These are phyloP conservation scores for Dermochelys coriacea DNA, from an alignment of 2,797 vertebrate species.

Conservation along the genomic window DNA sequence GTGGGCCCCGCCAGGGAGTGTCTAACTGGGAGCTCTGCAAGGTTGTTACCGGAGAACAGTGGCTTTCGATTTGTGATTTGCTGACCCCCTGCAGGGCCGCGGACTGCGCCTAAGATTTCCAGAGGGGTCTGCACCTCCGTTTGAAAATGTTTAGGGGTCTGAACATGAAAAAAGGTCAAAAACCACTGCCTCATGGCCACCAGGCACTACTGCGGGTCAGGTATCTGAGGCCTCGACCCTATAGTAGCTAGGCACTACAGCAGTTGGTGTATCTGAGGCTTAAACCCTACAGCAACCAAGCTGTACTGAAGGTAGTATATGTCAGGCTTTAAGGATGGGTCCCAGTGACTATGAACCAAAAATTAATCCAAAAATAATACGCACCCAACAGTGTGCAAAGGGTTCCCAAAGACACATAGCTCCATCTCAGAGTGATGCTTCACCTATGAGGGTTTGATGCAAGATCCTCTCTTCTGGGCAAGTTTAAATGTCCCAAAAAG, in stretches of 20 bases:
- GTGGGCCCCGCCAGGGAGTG: too few species aligned
- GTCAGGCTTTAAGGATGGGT: background rate
- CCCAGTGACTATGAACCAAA: background rate
- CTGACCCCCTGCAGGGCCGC: too few species aligned
- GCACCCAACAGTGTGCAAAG: background rate
- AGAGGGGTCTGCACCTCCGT: too few species aligned
- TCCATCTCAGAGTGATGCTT: background rate
- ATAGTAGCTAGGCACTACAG: background rate
- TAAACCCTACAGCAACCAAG: background rate
- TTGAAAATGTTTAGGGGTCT: too few species aligned
- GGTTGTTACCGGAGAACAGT: too few species aligned
- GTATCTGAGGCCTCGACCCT: too few species aligned
- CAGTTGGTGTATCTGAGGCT: background rate
- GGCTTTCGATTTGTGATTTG: too few species aligned
- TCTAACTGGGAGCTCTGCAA: too few species aligned
- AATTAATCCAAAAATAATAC: background rate
- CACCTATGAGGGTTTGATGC: background rate
- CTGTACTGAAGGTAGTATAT: background rate
- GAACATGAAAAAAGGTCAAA: too few species aligned
- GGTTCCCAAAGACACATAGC: background rate
- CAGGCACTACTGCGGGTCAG: background rate
- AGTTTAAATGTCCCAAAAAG: background rate
- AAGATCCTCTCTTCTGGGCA: background rate
- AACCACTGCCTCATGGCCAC: background rate
- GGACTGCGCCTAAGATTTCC: too few species aligned